Conservation (phyloP, 2,113 vertebrate genomes). For the Zapus hudsonius region DNA sequence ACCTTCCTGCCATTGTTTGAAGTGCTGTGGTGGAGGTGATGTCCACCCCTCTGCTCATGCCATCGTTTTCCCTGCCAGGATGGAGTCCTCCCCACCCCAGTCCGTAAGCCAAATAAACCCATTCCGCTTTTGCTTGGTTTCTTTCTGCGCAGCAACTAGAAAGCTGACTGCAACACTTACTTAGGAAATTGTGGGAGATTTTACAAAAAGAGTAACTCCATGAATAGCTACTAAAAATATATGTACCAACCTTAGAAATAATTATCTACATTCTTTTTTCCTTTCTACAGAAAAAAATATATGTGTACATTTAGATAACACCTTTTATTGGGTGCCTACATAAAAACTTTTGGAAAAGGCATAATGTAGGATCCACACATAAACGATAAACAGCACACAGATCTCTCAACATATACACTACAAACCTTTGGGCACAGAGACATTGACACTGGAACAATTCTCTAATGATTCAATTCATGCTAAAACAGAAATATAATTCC, state of each 20-base stretch:
- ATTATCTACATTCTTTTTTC: conserved; percentile 24
- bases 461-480: conserved; percentile 32
- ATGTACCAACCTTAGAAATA: conserved; percentile 57
- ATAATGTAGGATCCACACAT: neutral
- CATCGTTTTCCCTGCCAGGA: too few relatives aligned
- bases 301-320: neutral
- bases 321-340: neutral
- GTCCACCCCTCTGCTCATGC: too few relatives aligned
- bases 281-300: neutral
- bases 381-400: conserved; percentile 22
- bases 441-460: neutral
- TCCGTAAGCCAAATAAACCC: too few relatives aligned
- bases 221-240: conserved; percentile 42
- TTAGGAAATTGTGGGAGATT: conserved; percentile 56
- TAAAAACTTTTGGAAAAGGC: conserved; percentile 22
- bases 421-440: neutral
- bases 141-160: too few relatives aligned
- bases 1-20: too few relatives aligned
- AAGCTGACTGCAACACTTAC: too few relatives aligned
- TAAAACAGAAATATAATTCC: conserved; percentile 33
- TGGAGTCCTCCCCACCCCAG: too few relatives aligned
- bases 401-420: neutral
- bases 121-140: too few relatives aligned
- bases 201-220: conserved; percentile 51
- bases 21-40: too few relatives aligned